phyloP scores from a whole-genome alignment of 2,797 vertebrate genomes.

The Salarias fasciatus region DNA sequence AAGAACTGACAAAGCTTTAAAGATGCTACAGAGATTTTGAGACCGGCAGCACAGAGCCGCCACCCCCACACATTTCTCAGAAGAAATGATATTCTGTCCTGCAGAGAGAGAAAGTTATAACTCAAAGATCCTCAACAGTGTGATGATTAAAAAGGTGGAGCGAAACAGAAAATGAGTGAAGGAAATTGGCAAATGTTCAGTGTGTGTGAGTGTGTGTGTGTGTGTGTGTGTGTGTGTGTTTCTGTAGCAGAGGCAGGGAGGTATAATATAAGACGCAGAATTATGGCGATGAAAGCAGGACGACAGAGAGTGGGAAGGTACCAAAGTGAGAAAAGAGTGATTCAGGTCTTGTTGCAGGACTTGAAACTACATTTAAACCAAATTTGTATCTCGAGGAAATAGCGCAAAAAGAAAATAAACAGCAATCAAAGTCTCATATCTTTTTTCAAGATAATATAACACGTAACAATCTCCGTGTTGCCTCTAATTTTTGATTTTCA shows the following conservation, averaged over 20 bases:
- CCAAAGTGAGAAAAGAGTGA: conserved; percentile 23
- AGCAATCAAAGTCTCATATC: not conserved
- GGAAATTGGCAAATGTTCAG: conserved; percentile 38
- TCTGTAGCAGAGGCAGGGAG: conserved; percentile 11
- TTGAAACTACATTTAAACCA: conserved; percentile 21
- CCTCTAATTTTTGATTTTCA: conserved; percentile 1
- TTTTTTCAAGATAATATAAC: not conserved
- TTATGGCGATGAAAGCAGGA: conserved; percentile 36
- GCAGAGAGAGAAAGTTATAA: conserved; percentile 58
- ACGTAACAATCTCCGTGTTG: conserved; percentile 15
- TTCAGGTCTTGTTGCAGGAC: conserved; percentile 37
- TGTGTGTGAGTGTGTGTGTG: too few relatives aligned
- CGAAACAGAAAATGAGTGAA: conserved; percentile 43
- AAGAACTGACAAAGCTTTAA: conserved; percentile 61
- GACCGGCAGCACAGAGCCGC: conserved; percentile 54
- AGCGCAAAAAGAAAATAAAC: not conserved
- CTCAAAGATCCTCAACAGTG: conserved; percentile 54
- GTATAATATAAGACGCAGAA: conserved; percentile 18
- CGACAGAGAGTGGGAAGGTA: conserved; percentile 20
- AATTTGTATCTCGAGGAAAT: conserved; percentile 11
- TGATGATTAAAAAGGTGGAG: conserved; percentile 51
- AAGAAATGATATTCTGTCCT: conserved; percentile 51
- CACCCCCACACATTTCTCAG: conserved; percentile 51
- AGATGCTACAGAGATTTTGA: conserved; percentile 61
- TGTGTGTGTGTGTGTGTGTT: too few relatives aligned